Evolutionary conservation across 2,113 vertebrate genomes (phyloP).

Genomic region (Campylomormyrus numenius): DNA sequence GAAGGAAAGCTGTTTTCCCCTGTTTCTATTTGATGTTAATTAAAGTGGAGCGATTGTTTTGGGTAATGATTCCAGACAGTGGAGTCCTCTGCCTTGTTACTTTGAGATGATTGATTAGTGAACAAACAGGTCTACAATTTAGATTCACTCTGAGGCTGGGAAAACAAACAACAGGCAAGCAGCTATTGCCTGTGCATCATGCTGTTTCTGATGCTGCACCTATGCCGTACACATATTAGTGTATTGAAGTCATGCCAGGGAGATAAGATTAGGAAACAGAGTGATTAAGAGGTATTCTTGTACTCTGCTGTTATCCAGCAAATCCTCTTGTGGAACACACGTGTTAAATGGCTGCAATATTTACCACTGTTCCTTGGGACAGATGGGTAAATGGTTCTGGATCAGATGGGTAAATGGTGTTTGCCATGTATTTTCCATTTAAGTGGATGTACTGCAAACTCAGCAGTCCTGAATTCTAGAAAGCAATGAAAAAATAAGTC

Average conservation of each 20-base stretch:
- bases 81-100: constrained; percentile 8
- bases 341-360: neutral
- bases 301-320: neutral
- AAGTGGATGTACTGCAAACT: neutral
- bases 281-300: constrained; percentile 20
- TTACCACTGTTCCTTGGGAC: neutral
- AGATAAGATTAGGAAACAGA: constrained; percentile 25
- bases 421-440: neutral
- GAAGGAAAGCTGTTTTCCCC: neutral
- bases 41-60: constrained; percentile 27
- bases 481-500: neutral
- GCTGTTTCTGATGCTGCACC: neutral
- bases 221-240: neutral
- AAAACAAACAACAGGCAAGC: constrained; percentile 13
- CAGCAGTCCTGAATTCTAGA: neutral
- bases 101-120: constrained; percentile 23
- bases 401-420: neutral
- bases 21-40: constrained; percentile 23
- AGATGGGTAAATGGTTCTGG: too few species aligned
- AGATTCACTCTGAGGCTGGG: neutral
- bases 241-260: constrained; percentile 5
- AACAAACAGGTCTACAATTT: constrained; percentile 25
- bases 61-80: constrained; percentile 30
- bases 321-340: neutral
- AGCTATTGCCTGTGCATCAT: constrained; percentile 4